A percentile compares a stretch with the other conserved stretches of the same genome.
phyloP scores from a whole-genome alignment of 2,113 vertebrate species.

The Crotalus viridis region DNA sequence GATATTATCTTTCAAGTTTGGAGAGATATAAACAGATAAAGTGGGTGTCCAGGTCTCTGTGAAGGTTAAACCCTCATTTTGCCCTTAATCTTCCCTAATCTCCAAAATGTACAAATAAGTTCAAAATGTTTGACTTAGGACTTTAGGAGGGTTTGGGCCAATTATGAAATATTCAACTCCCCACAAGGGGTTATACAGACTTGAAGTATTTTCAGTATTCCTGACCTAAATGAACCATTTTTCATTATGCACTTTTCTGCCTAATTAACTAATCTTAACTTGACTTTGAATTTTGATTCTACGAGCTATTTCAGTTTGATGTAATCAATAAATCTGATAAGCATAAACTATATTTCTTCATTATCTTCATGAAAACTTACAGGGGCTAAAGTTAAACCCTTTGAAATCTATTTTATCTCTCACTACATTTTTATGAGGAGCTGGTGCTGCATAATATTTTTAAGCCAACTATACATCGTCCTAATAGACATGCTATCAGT shows the following conservation, averaged over 20 bases:
- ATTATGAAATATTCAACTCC: not conserved
- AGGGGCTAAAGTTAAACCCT: not conserved
- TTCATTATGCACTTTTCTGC: not conserved
- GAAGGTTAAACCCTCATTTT: not conserved
- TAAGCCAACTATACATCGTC: not conserved
- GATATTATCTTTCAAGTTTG: not conserved
- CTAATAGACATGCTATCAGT: not conserved
- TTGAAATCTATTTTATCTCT: not conserved
- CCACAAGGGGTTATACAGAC: not conserved
- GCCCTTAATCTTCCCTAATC: not conserved
- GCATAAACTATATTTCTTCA: not conserved
- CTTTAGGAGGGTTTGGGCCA: not conserved
- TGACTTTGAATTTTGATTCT: not conserved
- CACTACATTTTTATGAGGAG: not conserved
- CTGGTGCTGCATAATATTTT: not conserved
- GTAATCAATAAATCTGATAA: not conserved
- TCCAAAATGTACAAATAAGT: not conserved
- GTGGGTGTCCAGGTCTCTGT: not conserved
- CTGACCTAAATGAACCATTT: not conserved
- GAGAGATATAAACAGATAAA: not conserved
- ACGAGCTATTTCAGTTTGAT: not conserved
- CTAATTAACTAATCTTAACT: not conserved
- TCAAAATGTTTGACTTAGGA: not conserved
- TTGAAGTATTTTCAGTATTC: not conserved
- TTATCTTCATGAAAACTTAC: not conserved